Conservation (phyloP, 2,888 invertebrate species). For the Melieria crassipennis region DNA sequence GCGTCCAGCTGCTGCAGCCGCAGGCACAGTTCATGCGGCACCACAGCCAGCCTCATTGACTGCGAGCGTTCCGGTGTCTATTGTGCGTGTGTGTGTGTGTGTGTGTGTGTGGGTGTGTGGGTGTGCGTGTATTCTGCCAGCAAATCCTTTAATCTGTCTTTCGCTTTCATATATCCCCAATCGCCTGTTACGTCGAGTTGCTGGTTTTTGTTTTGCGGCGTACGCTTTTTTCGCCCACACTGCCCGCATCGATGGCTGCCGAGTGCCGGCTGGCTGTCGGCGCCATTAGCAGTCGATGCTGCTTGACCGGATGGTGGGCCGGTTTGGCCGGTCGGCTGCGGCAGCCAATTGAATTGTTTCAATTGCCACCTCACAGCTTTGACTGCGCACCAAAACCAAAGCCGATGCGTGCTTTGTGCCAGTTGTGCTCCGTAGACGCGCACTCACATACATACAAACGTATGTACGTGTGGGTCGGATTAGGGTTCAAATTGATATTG, state of each 20-base stretch:
- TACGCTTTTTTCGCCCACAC: too few species aligned
- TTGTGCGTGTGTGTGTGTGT: neutral
- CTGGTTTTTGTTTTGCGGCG: too few species aligned
- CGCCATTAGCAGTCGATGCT: neutral
- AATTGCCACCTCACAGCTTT: too few species aligned
- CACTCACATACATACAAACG: neutral
- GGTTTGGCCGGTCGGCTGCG: neutral
- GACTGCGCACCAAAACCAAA: too few species aligned
- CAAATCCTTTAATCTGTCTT: constrained; percentile 16
- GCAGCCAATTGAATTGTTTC: neutral
- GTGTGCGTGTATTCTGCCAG: neutral
- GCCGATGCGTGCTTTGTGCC: too few species aligned
- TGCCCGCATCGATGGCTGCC: too few species aligned
- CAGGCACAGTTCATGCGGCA: too few species aligned
- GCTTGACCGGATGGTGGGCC: neutral
- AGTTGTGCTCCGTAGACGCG: too few species aligned
- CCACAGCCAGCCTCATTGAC: neutral
- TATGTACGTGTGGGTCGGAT: constrained; percentile 8
- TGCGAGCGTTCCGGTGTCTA: neutral
- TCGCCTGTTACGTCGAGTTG: too few species aligned
- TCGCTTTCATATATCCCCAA: neutral
- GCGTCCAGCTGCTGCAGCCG: neutral
- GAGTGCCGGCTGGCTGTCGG: too few species aligned
- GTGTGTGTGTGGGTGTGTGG: neutral
- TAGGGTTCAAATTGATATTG: constrained; percentile 30